Evolutionary conservation across 2,113 vertebrate species (phyloP), one percentile per base, ranked within the genome.

Genomic region (Stegostoma tigrinum): DNA sequence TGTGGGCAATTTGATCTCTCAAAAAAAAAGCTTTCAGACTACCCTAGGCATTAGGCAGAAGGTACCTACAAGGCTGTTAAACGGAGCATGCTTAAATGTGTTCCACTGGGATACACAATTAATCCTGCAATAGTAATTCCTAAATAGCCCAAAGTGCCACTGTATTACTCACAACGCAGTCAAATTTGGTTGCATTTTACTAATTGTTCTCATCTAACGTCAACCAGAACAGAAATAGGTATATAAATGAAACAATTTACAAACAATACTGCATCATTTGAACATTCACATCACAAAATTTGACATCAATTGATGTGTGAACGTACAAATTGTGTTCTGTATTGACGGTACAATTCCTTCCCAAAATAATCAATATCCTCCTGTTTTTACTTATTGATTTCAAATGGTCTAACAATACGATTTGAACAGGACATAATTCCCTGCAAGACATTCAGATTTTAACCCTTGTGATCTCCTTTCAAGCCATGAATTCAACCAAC

Each of bases 81-180:
- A 27, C 21, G 30, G 67, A 95, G 68, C 24, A 45, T 68, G 34
- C 67, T 27, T 70, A 94, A 61, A 94, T 94, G 66, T 34, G 42
- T 95, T 95, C 67, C 38, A 72, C 68, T 52, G 94, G 94, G 94
- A 15, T 95, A 68, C 23, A 72, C 72, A 70, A 95, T 95, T 95
- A 95, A 72, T 48, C 45, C 68, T 34, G 42, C 67, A 72, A 34
- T 75, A 42, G 38, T 72, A 48, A 23, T 45, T 30, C 67, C 94
- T 95, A 95, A 61, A 95, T 34, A 45, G 27, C 42, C 27, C 67
- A 95, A 61, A 72, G 67, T 30, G 93, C 38, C n/a, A 42, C 64
- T 68, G 66, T 14, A n/a, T 68, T 45, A 94, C 91, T 67, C 91
- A 94, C n/a, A 94, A 45, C n/a, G 45, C 21, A 23, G 64, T 24